These are phyloP conservation scores for Leucoraja erinaceus DNA, from an alignment of 2,113 vertebrate species.

Conservation along the genomic window DNA sequence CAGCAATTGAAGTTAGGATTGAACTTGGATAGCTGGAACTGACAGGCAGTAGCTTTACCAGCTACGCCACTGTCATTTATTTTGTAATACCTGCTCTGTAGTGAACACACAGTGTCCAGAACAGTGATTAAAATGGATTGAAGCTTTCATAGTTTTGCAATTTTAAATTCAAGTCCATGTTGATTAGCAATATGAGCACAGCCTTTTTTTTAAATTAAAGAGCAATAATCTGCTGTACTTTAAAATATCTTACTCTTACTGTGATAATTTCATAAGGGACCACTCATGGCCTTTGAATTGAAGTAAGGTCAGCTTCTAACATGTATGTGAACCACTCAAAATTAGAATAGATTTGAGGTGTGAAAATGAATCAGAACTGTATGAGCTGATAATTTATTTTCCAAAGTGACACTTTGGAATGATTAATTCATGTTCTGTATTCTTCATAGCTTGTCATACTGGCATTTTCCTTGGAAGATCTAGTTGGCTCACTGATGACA, in stretches of 20 bases:
- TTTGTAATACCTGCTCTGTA: neutral
- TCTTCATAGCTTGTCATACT: neutral
- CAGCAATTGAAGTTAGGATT: too few relatives aligned
- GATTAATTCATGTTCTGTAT: neutral
- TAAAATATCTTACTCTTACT: neutral
- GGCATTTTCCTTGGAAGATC: too few relatives aligned
- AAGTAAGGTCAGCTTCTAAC: neutral
- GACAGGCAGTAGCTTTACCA: too few relatives aligned
- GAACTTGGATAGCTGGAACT: too few relatives aligned
- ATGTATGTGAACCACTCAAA: neutral
- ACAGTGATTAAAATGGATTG: neutral
- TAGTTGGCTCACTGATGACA: neutral
- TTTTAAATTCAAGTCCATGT: neutral
- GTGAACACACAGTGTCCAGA: neutral
- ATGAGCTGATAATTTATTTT: neutral
- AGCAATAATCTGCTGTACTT: neutral
- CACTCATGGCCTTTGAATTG: neutral
- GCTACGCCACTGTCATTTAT: too few relatives aligned
- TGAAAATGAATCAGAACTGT: neutral
- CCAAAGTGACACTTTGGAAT: neutral
- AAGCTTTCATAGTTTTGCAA: neutral
- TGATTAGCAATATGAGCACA: neutral
- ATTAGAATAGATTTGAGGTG: neutral
- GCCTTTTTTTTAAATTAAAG: neutral
- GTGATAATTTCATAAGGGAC: conserved; percentile 19